phyloP scores from a whole-genome alignment of 2,797 vertebrate species.

The Orestias chungarensis region DNA sequence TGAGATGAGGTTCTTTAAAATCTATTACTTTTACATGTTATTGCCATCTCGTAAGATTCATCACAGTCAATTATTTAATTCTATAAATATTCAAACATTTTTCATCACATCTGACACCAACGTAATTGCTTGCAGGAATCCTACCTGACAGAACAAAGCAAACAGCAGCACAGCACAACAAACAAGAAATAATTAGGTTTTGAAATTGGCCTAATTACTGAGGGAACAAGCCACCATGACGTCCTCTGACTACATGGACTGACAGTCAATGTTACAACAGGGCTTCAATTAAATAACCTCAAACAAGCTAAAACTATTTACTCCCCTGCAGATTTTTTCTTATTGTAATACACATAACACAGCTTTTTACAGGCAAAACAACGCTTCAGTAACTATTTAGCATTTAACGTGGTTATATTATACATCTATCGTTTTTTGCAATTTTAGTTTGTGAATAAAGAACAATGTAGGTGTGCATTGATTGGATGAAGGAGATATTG shows the following conservation, averaged over 20 bases:
- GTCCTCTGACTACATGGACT: slow-evolving; percentile 24
- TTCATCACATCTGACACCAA: slow-evolving; percentile 19
- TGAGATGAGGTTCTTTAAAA: neutral
- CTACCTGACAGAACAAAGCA: slow-evolving; percentile 28
- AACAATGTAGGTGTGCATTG: too few species aligned
- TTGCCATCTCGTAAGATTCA: slow-evolving; percentile 4
- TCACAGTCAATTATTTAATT: slow-evolving; percentile 16
- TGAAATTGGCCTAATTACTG: slow-evolving; percentile 33
- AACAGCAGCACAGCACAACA: slow-evolving; percentile 39
- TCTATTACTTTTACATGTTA: neutral
- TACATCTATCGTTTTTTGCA: too few species aligned
- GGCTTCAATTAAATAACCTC: slow-evolving; percentile 1
- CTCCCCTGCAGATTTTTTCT: neutral
- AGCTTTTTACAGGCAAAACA: too few species aligned
- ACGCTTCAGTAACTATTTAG: too few species aligned
- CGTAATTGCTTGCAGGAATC: slow-evolving; percentile 31
- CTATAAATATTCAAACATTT: slow-evolving; percentile 9
- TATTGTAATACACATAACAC: too few species aligned
- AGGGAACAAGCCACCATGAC: slow-evolving; percentile 24
- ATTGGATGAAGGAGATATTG: too few species aligned
- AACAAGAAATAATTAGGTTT: slow-evolving; percentile 22
- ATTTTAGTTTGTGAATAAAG: too few species aligned
- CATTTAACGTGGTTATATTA: too few species aligned
- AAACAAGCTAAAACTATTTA: neutral
- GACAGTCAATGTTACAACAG: slow-evolving; percentile 18